phyloP scores from a whole-genome alignment of 2,797 vertebrate genomes.

The Brachyrhaphis roseni region DNA sequence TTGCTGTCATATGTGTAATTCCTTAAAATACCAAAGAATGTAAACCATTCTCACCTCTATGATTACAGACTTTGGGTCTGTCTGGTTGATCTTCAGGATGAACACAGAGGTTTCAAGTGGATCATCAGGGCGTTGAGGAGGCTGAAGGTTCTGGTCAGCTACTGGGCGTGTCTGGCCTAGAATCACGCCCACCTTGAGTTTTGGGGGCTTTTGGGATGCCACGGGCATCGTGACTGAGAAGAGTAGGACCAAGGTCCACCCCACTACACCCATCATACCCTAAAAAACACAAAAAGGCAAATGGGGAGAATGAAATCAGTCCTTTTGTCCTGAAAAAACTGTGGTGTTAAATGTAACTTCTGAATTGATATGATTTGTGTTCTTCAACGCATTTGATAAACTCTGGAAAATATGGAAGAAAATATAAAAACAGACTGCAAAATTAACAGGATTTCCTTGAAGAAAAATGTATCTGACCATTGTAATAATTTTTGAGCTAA shows the following conservation, averaged over 20 bases:
- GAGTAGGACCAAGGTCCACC: constrained; percentile 78
- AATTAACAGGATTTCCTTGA: neutral
- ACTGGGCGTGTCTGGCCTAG: constrained; percentile 90
- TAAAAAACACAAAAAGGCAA: constrained; percentile 35
- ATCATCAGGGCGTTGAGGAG: constrained; percentile 86
- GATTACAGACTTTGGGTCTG: constrained; percentile 97
- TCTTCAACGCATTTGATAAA: neutral
- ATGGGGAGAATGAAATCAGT: neutral
- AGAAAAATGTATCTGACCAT: neutral
- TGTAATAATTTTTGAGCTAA: neutral
- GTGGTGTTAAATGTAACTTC: constrained; percentile 5
- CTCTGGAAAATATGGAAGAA: neutral
- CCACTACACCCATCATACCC: constrained; percentile 77
- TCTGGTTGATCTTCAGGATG: constrained; percentile 93
- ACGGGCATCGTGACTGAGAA: constrained; percentile 72
- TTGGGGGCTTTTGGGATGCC: constrained; percentile 89
- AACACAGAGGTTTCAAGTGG: constrained; percentile 91
- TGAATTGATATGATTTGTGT: neutral
- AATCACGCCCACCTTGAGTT: constrained; percentile 95
- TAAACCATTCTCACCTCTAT: constrained; percentile 84
- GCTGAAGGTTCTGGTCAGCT: constrained; percentile 87
- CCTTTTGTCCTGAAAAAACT: neutral
- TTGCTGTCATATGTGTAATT: neutral
- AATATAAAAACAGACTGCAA: neutral
- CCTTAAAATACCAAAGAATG: neutral